phyloP scores from a whole-genome alignment of 2,113 vertebrate species.

The Athene noctua region DNA sequence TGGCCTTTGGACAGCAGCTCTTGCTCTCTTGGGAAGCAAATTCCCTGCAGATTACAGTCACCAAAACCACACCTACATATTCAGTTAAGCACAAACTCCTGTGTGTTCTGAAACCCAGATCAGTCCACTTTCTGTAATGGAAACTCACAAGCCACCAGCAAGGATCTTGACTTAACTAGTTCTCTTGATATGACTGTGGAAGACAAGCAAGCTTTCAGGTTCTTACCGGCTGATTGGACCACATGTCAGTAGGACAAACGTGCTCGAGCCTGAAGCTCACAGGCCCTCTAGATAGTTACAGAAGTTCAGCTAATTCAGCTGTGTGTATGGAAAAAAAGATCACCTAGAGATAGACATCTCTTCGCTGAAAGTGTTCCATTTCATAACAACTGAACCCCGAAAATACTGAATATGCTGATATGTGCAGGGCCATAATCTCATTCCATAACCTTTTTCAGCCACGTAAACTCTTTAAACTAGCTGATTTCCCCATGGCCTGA shows the following conservation, averaged over 20 bases:
- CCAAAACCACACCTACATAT: background rate
- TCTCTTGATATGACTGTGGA: background rate
- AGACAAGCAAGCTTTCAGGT: background rate
- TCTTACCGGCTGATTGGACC: background rate
- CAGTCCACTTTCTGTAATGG: background rate
- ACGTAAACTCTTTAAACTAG: background rate
- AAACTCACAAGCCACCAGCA: background rate
- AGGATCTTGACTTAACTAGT: background rate
- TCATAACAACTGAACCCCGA: background rate
- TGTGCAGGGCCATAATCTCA: accelerated
- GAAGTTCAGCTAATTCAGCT: background rate
- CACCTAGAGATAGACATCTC: background rate
- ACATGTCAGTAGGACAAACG: background rate
- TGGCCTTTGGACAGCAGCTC: background rate
- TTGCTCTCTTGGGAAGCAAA: background rate
- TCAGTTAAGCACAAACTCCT: background rate
- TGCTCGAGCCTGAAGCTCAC: background rate
- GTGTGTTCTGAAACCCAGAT: background rate
- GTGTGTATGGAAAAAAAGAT: background rate
- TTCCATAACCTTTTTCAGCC: background rate
- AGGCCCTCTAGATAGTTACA: background rate
- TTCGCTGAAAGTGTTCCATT: background rate
- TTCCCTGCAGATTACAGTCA: background rate
- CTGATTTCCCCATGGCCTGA: background rate
- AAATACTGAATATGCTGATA: background rate